These are phyloP conservation scores for Ascaphus truei DNA, from an alignment of 2,113 vertebrate species.

Conservation along the genomic window DNA sequence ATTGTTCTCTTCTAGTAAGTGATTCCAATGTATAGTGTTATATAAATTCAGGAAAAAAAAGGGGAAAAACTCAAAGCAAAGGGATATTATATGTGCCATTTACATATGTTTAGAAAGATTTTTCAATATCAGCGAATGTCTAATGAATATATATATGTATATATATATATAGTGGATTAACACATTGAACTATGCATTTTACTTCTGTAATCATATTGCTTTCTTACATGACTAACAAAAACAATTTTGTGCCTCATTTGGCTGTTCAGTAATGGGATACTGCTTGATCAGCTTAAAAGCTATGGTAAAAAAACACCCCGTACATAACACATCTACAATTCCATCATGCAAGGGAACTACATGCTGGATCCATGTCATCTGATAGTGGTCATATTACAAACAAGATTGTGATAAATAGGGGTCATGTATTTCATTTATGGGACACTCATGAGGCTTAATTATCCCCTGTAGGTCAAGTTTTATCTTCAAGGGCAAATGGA, in stretches of 20 bases:
- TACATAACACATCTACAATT: neutral
- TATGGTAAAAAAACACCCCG: neutral
- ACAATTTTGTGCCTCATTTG: neutral
- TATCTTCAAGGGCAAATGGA: neutral
- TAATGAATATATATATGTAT: too few species aligned
- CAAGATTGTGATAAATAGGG: slow-evolving; percentile 21
- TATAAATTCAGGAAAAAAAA: too few species aligned
- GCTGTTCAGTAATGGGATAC: slow-evolving; percentile 14
- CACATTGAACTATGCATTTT: too few species aligned
- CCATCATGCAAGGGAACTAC: slow-evolving; percentile 11
- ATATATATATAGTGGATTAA: too few species aligned
- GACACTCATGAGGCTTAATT: neutral
- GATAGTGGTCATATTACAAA: slow-evolving; percentile 26
- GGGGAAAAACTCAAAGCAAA: too few species aligned
- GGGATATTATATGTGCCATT: too few species aligned
- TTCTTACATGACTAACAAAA: neutral
- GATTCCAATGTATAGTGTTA: too few species aligned
- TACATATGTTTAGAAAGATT: too few species aligned
- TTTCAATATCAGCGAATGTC: too few species aligned
- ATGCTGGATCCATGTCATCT: slow-evolving; percentile 18
- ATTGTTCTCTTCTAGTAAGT: too few species aligned
- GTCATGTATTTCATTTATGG: slow-evolving; percentile 1
- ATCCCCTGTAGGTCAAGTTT: neutral
- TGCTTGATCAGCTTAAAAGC: slow-evolving; percentile 30
- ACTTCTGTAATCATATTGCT: neutral